Conservation (phyloP, 2,113 vertebrate species). For the Phylloscopus trochiloides region DNA sequence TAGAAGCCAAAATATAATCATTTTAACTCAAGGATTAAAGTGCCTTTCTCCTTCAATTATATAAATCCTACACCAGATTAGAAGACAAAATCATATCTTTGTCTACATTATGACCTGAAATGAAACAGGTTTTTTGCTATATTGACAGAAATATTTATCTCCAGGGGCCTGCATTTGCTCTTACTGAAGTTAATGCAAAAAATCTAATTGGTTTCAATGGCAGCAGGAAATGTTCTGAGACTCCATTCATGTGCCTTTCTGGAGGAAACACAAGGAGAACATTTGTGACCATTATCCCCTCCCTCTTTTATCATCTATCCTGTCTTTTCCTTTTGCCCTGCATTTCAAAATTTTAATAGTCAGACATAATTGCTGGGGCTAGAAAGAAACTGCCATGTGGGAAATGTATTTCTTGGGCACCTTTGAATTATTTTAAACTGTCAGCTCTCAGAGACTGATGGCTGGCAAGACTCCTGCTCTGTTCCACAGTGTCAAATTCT, state of each 20-base stretch:
- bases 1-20: neutral
- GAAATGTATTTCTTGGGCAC: neutral
- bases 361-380: neutral
- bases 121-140: slow-evolving; percentile 26
- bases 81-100: slow-evolving; percentile 1
- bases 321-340: neutral
- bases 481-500: neutral
- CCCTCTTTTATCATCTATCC: neutral
- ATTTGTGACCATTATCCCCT: neutral
- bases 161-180: slow-evolving; percentile 43
- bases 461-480: neutral
- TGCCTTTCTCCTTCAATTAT: slow-evolving; percentile 34
- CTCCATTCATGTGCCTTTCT: neutral
- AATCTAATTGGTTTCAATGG: slow-evolving; percentile 42
- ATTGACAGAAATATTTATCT: slow-evolving; percentile 59
- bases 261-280: neutral
- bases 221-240: slow-evolving; percentile 5
- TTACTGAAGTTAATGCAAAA: slow-evolving; percentile 53
- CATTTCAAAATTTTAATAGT: neutral
- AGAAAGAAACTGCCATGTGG: neutral
- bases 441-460: neutral
- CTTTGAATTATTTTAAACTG: neutral
- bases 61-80: slow-evolving; percentile 39
- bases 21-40: slow-evolving; percentile 25
- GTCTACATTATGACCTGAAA: slow-evolving; percentile 32